Evolutionary conservation across 2,797 vertebrate species (phyloP).

Genomic region (Phylloscopus collybita): DNA sequence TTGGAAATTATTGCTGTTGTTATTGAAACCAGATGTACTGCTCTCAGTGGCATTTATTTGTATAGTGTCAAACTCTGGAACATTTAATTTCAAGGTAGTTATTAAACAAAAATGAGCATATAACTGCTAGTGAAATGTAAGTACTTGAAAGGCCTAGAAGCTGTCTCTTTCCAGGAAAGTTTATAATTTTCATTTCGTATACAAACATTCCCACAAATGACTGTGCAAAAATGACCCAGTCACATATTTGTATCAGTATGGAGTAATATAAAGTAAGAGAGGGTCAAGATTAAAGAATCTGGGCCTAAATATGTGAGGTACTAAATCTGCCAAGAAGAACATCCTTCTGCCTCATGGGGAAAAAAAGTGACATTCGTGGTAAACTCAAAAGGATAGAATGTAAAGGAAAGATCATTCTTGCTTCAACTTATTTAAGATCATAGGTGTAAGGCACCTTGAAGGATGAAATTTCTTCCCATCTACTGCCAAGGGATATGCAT

Average conservation of each 20-base stretch:
- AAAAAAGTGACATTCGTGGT: not conserved
- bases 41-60: conserved; percentile 62
- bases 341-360: not conserved
- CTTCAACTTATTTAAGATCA: not conserved
- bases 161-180: conserved; percentile 14
- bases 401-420: not conserved
- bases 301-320: not conserved
- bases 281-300: not conserved
- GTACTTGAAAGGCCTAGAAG: not conserved
- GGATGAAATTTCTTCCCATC: not conserved
- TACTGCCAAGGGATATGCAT: not conserved
- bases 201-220: not conserved
- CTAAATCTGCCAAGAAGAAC: not conserved
- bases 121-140: conserved; percentile 24
- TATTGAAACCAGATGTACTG: conserved; percentile 71
- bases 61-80: conserved; percentile 46
- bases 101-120: conserved; percentile 32
- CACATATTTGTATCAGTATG: not conserved
- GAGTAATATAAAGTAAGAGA: not conserved
- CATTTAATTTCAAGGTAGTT: conserved; percentile 9
- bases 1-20: conserved; percentile 66
- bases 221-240: not conserved
- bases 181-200: not conserved
- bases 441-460: not conserved
- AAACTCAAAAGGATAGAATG: not conserved